These are phyloP conservation scores for Elephas maximus DNA, from an alignment of 2,113 vertebrate species.

Conservation along the genomic window DNA sequence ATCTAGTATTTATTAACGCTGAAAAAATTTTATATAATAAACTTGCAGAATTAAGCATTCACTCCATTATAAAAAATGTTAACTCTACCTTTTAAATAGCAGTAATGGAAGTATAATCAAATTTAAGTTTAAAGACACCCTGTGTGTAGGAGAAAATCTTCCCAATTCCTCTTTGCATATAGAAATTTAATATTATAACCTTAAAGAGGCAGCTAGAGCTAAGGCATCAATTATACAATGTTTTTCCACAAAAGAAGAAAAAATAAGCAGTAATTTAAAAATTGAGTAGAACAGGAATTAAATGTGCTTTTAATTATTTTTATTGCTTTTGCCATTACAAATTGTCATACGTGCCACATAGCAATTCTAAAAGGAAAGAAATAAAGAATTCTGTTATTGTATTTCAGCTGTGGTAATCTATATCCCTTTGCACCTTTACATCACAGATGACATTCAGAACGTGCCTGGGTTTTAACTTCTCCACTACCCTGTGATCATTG, in stretches of 20 bases:
- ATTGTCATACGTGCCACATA: conserved; percentile 34
- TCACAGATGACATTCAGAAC: conserved; percentile 9
- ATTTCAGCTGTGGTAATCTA: not conserved
- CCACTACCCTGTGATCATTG: not conserved
- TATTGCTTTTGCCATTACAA: conserved; percentile 55
- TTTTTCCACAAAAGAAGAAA: conserved; percentile 38
- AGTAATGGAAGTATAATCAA: not conserved
- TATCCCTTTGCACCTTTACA: not conserved
- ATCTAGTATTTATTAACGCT: not conserved
- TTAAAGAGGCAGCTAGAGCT: not conserved
- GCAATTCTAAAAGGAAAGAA: conserved; percentile 45
- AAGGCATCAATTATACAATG: conserved; percentile 24
- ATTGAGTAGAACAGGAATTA: conserved; percentile 46
- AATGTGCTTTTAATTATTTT: conserved; percentile 65
- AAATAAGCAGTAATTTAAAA: conserved; percentile 27
- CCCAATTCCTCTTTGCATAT: not conserved
- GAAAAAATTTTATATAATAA: not conserved
- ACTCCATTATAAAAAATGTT: not conserved
- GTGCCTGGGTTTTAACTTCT: not conserved
- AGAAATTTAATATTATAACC: conserved; percentile 43
- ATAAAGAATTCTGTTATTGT: not conserved
- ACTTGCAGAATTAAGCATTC: not conserved
- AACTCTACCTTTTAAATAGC: not conserved
- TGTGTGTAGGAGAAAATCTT: not conserved
- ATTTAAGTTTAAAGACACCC: not conserved